Evolutionary conservation across 2,113 vertebrate species (phyloP).

Genomic region (Erpornis zantholeuca): DNA sequence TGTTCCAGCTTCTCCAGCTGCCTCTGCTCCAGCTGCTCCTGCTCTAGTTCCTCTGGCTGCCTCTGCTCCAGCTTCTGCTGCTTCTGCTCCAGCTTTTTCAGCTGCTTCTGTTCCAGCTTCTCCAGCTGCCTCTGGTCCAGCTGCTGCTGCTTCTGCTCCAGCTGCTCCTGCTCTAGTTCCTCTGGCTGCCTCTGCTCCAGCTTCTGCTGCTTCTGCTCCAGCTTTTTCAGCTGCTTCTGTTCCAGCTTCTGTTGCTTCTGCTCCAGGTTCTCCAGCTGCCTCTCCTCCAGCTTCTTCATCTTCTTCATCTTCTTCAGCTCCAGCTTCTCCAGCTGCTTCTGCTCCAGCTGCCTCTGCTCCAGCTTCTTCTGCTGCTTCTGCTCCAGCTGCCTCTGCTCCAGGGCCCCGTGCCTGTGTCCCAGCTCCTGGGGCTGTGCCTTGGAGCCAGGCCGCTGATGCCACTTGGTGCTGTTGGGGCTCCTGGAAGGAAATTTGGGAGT

Average conservation of each 20-base stretch:
- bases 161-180: too few species aligned
- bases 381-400: not conserved
- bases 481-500: not conserved
- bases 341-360: not conserved
- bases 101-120: not conserved
- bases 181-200: not conserved
- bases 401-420: fast-evolving
- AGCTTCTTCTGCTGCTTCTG: not conserved
- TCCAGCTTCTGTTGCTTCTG: not conserved
- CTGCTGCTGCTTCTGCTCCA: too few species aligned
- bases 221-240: too few species aligned
- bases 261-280: too few species aligned
- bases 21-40: not conserved
- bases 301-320: not conserved
- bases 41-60: too few species aligned
- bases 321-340: not conserved
- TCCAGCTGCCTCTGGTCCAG: not conserved
- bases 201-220: not conserved
- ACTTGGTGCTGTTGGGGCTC: fast-evolving
- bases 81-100: too few species aligned
- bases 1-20: too few species aligned
- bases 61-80: not conserved
- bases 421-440: fast-evolving
- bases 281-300: too few species aligned
- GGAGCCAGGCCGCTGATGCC: too few species aligned